Evolutionary conservation across 2,113 vertebrate genomes (phyloP).

Genomic region (Hyperoodon ampullatus): DNA sequence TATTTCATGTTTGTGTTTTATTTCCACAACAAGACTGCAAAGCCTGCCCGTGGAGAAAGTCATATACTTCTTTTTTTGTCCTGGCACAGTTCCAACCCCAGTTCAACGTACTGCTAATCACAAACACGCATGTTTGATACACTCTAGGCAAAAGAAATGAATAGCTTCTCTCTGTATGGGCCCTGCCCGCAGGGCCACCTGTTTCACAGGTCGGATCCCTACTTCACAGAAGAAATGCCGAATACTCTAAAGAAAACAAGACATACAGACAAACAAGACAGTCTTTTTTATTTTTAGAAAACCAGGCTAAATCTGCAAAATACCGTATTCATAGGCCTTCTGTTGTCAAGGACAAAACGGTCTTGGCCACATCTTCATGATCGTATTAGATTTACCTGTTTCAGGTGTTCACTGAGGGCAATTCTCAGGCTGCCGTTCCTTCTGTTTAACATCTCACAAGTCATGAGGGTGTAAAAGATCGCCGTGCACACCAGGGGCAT

Average conservation of each 20-base stretch:
- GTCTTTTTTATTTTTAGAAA: slow-evolving; percentile 5
- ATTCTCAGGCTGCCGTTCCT: slow-evolving; percentile 96
- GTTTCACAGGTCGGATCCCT: not conserved
- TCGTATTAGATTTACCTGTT: slow-evolving; percentile 89
- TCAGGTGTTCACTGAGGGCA: slow-evolving; percentile 97
- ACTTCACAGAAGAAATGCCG: slow-evolving; percentile 16
- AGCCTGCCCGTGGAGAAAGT: not conserved
- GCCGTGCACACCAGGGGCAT: slow-evolving; percentile 94
- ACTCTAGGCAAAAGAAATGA: not conserved
- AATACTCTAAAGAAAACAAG: not conserved
- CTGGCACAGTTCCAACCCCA: not conserved
- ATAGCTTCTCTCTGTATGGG: not conserved
- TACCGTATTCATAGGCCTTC: not conserved
- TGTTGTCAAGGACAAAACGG: not conserved
- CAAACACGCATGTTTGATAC: not conserved
- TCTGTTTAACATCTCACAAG: slow-evolving; percentile 96
- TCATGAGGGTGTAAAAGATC: slow-evolving; percentile 97
- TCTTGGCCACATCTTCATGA: not conserved
- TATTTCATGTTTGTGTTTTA: not conserved
- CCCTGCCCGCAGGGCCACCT: not conserved
- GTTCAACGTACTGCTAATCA: not conserved
- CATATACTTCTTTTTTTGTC: not conserved
- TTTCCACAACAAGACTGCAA: not conserved
- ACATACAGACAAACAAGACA: not conserved
- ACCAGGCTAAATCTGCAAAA: not conserved